Base-by-base conservation (phyloP, 2,888 invertebrate genomes). In the Corythucha ciliata region DNA sequence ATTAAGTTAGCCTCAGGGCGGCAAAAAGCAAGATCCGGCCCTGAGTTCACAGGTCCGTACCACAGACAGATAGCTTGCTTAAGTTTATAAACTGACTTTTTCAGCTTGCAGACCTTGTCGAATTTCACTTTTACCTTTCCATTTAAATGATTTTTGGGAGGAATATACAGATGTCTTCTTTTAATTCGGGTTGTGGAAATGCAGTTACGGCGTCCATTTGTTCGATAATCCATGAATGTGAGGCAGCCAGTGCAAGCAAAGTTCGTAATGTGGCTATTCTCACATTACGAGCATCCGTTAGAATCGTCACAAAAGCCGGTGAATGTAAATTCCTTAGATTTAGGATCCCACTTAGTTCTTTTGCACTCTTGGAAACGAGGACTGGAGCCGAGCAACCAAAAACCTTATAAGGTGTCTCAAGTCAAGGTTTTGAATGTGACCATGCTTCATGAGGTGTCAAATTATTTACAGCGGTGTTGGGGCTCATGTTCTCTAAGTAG, bases 121-220 rank as follows among this genome's bases (percentile, higher is more conserved):
- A 6, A 27, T 18, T 32, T 22, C 8, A n/a, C n/a, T n/a, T n/a
- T 29, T n/a, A 29, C 29, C n/a, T 29, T 29, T 14, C 45, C 45
- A 27, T 45, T 27, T 32, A 12, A 3, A 45, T 27, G 16, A 27
- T 20, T 5, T 45, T 22, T 45, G 45, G 45, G n/a, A 32, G 32
- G 18, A 20, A 45, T 33, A 45, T 32, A 24, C 33, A 45, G 14
- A 32, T 45, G 12, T 27, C 32, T 12, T 45, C 45, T 7, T 45
- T 32, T n/a, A 45, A 20, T 10, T 45, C 45, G 29, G 18, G 29
- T 21, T 45, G 29, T 12, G 64, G 54, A 46, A 61, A 64, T 1
- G 63, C 63, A n/a, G 63, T 62, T 8, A 53, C 52, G 3, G 62
- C 63, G 54, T 63, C 64, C 47, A 65, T 52, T 34, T 63, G 64